Percentiles rank a stretch among this genome's conserved stretches.
Evolutionary conservation across 2,113 vertebrate genomes (phyloP).

Genomic region (Scartelaos histophorus): DNA sequence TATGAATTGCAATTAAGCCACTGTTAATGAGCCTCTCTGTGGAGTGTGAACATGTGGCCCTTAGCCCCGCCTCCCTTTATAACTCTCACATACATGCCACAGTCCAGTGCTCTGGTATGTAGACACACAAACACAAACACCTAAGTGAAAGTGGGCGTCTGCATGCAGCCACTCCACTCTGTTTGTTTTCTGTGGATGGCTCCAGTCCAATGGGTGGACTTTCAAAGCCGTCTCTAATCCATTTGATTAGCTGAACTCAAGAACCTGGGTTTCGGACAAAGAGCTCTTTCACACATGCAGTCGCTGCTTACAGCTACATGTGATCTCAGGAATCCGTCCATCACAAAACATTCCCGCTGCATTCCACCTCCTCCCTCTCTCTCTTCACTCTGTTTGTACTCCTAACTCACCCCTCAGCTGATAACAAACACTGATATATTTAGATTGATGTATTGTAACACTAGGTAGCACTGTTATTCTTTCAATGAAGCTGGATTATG

Average conservation of each 20-base stretch:
- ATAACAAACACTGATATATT: conserved; percentile 25
- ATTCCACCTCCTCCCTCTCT: conserved; percentile 32
- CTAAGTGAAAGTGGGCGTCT: conserved; percentile 42
- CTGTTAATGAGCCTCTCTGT: conserved; percentile 25
- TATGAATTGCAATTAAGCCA: conserved; percentile 7
- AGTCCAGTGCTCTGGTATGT: conserved; percentile 52
- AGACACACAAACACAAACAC: conserved; percentile 50
- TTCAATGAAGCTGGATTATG: neutral
- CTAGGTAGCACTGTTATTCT: conserved; percentile 1
- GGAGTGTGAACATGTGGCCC: conserved; percentile 17
- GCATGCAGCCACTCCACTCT: conserved; percentile 39
- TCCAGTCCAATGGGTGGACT: conserved; percentile 61
- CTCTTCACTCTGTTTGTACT: conserved; percentile 35
- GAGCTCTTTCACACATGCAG: conserved; percentile 73
- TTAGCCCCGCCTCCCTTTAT: conserved; percentile 8
- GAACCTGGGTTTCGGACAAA: conserved; percentile 72
- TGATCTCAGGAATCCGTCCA: conserved; percentile 73
- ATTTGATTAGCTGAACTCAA: conserved; percentile 77
- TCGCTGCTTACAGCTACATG: conserved; percentile 69
- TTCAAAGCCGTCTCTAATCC: conserved; percentile 77
- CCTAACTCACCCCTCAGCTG: conserved; percentile 26
- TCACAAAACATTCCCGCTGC: conserved; percentile 62
- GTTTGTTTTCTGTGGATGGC: conserved; percentile 70
- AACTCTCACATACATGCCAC: conserved; percentile 23
- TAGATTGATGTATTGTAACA: conserved; percentile 13